Base-by-base conservation (phyloP, 2,113 vertebrate species). In the Pteruthius melanotis region DNA sequence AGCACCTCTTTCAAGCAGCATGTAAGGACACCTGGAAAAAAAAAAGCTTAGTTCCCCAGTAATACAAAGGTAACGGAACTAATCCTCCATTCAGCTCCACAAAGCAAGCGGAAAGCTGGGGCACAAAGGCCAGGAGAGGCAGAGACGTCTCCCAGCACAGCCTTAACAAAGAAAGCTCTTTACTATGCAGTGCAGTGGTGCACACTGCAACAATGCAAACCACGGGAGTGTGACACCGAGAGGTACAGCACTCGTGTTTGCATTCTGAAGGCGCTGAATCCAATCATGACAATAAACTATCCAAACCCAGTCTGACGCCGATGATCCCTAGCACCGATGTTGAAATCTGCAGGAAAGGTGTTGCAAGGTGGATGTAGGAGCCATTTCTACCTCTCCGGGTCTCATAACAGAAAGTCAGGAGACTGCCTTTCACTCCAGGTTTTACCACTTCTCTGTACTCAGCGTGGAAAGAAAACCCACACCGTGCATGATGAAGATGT, bases 401-500 rank as follows among this genome's bases (percentile, higher is more conserved):
- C 19, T 30, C 28, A 9, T 6, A 40, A 10, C 23, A 42, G 20
- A 56, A 47, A 33, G 49, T 21, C 52, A 9, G 54, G 26, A 37
- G 26, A 22, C 3, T 33, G 37, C 24, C 22, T 87, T 91, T 49
- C 35, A 3, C 26, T 77, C 24, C 60, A 9, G 37, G n/a, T 47
- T 53, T 42, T 14, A 56, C 33, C 37, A 40, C 28, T 40, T 83
- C n/a, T 49, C 59, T 21, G 15, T 10, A 28, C 50, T 20, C 31
- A 9, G 26, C 6, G 5, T 1, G 3, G 40, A 37, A 68, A 35
- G 20, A 42, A 79, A 71, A 7, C 14, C 21, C 31, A 28, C 3
- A 3, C 19, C 30, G 54, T 0, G 0, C n/a, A 26, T 0, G 4
- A 15, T 61, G 28, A 53, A n/a, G 44, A 45, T 1, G 9, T 1